Evolutionary conservation across 2,888 invertebrate genomes (phyloP).

Genomic region (Drosophila parthenogenetica): DNA sequence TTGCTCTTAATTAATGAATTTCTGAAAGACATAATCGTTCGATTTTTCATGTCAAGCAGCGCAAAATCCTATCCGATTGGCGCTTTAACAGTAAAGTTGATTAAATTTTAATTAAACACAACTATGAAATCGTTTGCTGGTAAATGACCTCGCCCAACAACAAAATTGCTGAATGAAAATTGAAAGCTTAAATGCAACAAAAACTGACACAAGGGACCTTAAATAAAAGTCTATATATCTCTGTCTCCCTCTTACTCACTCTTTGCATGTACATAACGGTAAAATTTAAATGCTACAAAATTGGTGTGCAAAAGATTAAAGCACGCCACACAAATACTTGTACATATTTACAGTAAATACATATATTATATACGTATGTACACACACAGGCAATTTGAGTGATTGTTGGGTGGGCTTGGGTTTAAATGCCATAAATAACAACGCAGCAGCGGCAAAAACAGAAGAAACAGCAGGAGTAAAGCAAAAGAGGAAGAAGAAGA

Average conservation of each 20-base stretch:
- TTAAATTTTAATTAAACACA: not conserved
- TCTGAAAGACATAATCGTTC: too few relatives aligned
- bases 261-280: constrained; percentile 40
- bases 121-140: not conserved
- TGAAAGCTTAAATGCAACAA: constrained; percentile 68
- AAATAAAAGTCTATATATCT: constrained; percentile 10
- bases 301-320: constrained; percentile 73
- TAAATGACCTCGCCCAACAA: constrained; percentile 68
- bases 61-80: not conserved
- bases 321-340: constrained; percentile 36
- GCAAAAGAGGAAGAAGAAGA: constrained; percentile 9
- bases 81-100: constrained; percentile 1
- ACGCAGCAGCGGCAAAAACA: constrained; percentile 32
- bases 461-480: not conserved
- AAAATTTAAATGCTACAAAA: constrained; percentile 73
- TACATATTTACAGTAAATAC: constrained; percentile 12
- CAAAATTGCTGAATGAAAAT: constrained; percentile 26
- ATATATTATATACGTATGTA: constrained; percentile 18
- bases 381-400: constrained; percentile 61
- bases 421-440: constrained; percentile 78
- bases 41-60: too few relatives aligned
- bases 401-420: constrained; percentile 52
- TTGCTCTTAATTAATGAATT: too few relatives aligned
- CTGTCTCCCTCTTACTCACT: not conserved
- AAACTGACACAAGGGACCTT: constrained; percentile 42